A percentile compares a stretch with the other conserved stretches of the same genome.
Evolutionary conservation across 2,113 vertebrate genomes (phyloP).

Genomic region (Calypte anna): DNA sequence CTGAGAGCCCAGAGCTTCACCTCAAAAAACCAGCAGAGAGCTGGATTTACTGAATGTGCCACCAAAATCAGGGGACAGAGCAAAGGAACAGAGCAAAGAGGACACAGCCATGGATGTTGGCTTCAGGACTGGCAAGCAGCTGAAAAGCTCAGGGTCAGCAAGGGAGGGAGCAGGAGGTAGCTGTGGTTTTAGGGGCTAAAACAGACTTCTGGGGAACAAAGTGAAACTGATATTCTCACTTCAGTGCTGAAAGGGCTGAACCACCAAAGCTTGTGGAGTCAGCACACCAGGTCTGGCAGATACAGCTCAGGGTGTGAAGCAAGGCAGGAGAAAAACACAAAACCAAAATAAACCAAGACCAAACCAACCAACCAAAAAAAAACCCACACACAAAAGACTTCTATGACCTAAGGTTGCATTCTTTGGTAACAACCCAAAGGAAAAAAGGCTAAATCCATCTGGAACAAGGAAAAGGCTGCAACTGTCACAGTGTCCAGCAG

Average conservation of each 20-base stretch:
- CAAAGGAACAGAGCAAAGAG: not conserved
- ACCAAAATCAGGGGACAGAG: not conserved
- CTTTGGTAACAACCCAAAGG: not conserved
- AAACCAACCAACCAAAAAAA: no score
- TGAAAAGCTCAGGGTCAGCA: not conserved
- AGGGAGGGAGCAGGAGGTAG: not conserved
- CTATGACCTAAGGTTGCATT: not conserved
- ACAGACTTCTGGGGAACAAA: not conserved
- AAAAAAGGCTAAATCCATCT: not conserved
- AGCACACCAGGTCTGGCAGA: not conserved
- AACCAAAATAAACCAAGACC: not conserved
- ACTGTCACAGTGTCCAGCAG: not conserved
- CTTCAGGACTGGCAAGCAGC: not conserved
- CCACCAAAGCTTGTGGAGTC: not conserved
- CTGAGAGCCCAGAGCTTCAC: not conserved
- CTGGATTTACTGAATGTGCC: accelerated
- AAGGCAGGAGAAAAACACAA: not conserved
- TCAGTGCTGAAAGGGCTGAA: not conserved
- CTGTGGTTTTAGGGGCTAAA: not conserved
- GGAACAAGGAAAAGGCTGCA: not conserved
- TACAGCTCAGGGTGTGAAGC: not conserved
- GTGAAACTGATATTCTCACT: not conserved
- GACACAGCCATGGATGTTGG: not conserved
- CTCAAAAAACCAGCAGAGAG: not conserved
- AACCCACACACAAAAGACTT: no score